These are phyloP conservation scores for Osedax fenrisi DNA, from an alignment of 2,888 invertebrate genomes.

Conservation along the genomic window DNA sequence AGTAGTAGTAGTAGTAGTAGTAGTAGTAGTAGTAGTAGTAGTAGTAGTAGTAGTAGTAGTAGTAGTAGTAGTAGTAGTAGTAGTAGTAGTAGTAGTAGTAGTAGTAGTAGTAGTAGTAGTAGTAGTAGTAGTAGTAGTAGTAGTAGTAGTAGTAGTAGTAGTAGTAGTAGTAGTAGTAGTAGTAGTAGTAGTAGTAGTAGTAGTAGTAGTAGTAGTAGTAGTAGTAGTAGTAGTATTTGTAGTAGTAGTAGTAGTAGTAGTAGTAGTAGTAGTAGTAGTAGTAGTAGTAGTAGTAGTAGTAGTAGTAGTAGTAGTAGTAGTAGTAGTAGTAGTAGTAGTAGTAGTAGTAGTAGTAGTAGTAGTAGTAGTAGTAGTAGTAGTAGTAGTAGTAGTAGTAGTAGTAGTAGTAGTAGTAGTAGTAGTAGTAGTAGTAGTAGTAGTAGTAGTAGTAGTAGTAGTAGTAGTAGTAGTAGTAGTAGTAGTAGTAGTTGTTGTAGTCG, in stretches of 20 bases:
- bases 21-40: not conserved
- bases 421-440: not conserved
- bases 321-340: not conserved
- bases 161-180: not conserved
- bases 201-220: not conserved
- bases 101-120: not conserved
- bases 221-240: not conserved
- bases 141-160: not conserved
- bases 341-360: not conserved
- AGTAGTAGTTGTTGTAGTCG: not conserved
- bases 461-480: not conserved
- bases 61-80: not conserved
- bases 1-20: not conserved
- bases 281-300: not conserved
- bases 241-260: not conserved
- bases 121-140: not conserved
- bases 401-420: not conserved
- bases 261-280: not conserved
- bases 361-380: not conserved
- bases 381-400: not conserved
- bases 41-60: not conserved
- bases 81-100: not conserved
- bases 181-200: not conserved
- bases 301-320: not conserved
- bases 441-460: conserved; percentile 2